Evolutionary conservation across 1,140 invertebrate species (phyloP), one percentile per base, ranked within the genome.

Genomic region (Pogonognathellus flavescens): DNA sequence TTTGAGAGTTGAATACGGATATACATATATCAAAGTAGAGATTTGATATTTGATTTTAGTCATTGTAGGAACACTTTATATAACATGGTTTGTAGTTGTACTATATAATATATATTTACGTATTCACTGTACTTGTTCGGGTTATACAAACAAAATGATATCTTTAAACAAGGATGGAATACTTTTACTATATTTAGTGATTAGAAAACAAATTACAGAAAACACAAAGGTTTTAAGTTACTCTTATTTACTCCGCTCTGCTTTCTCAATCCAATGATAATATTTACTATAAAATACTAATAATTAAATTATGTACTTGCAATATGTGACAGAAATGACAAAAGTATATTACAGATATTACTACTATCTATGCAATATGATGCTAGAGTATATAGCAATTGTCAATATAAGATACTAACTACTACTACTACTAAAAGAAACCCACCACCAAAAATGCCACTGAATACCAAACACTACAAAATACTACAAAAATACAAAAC

Each of bases 401-500:
- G 62, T 66, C 62, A 25, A 66, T 66, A 66, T 41, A 41, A 41
- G 31, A 66, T 62, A 62, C n/a, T 66, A 66, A 41, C 31, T 41
- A 41, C 31, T 41, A 41, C 16, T 6, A 59, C 55, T 66, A 14
- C 20, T 31, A 66, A 66, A 66, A 66, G 20, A 20, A 66, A 66
- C 62, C 62, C 62, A 66, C 62, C 22, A 66, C 20, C 25, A 66
- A 20, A 76, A 49, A 76, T 76, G 70, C 70, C 70, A 76, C 70
- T 49, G 70, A 76, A 76, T 76, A 76, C 70, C 70, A 76, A 76
- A 76, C 53, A 57, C 11, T 57, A 76, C 70, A 76, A 76, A 76
- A 50, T 31, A 76, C 41, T 41, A 76, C 70, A 76, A 50, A 25
- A 25, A 20, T 66, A 66, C 62, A 55, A 41, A 25, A 76, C 70